Evolutionary conservation across 2,113 vertebrate species (phyloP).

Genomic region (Lichenostomus cassidix): DNA sequence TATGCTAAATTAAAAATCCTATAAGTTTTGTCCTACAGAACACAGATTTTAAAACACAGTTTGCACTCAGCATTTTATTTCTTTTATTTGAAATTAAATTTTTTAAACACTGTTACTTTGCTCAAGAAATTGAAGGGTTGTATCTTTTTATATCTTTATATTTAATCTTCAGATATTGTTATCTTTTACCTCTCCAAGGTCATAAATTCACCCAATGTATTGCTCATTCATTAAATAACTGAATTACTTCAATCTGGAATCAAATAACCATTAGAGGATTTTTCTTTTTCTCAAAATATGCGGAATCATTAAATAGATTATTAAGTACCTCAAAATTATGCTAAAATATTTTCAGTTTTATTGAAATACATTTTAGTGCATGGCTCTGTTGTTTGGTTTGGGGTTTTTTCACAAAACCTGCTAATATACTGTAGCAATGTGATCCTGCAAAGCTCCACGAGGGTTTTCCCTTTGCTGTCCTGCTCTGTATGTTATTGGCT

Average conservation of each 20-base stretch:
- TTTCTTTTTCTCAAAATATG: background rate
- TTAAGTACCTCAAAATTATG: background rate
- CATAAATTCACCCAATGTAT: background rate
- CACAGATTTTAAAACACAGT: background rate
- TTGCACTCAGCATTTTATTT: background rate
- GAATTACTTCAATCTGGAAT: background rate
- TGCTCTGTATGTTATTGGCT: too few relatives aligned
- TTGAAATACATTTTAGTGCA: background rate
- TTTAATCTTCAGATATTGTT: background rate
- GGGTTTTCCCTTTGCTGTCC: too few relatives aligned
- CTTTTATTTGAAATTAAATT: background rate
- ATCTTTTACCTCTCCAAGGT: background rate
- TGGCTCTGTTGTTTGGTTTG: background rate
- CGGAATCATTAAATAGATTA: background rate
- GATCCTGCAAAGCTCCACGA: too few relatives aligned
- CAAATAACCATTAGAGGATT: background rate
- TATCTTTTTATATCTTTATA: background rate
- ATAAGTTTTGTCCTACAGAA: fast-evolving
- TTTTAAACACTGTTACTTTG: background rate
- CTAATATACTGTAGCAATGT: background rate
- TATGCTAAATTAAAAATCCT: background rate
- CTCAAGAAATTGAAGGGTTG: background rate
- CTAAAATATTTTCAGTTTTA: background rate
- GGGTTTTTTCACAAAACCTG: background rate
- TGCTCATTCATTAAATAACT: background rate